Conservation (phyloP, 1,140 invertebrate genomes). For the Zaprionus davidi region DNA sequence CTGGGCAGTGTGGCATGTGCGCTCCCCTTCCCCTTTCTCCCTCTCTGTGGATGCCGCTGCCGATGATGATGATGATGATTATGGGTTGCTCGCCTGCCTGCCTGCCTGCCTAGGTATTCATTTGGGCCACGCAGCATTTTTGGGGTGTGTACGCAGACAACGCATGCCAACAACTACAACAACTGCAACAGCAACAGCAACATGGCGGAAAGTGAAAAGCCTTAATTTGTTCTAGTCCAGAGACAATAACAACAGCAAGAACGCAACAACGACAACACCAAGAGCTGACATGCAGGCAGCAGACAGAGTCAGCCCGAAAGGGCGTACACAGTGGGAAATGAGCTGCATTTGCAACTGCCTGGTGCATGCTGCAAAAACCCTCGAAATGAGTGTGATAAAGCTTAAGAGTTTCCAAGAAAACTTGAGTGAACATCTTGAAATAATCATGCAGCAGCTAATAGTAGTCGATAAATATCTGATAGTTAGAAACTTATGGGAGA, state of each 20-base stretch:
- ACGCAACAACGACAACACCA: conserved; percentile 1
- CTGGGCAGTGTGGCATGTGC: conserved; percentile 30
- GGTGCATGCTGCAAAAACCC: not conserved
- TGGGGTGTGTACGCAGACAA: conserved; percentile 41
- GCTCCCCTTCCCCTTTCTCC: not conserved
- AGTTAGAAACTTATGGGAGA: too few relatives aligned
- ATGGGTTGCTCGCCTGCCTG: conserved; percentile 59
- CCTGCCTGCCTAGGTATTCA: conserved; percentile 67
- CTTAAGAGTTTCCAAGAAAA: not conserved
- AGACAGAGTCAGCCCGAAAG: not conserved
- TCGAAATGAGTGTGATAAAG: conserved; percentile 7
- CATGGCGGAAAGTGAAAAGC: conserved; percentile 71
- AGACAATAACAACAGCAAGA: conserved; percentile 26
- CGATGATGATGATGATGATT: conserved; percentile 73
- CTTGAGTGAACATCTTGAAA: not conserved
- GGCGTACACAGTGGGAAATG: conserved; percentile 5
- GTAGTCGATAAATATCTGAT: not conserved
- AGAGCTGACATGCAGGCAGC: not conserved
- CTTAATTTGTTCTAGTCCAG: conserved; percentile 67
- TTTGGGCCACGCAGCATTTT: conserved; percentile 65
- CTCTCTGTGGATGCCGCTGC: conserved; percentile 1
- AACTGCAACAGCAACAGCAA: conserved; percentile 14
- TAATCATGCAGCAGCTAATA: not conserved
- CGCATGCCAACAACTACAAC: conserved; percentile 24
- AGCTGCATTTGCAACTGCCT: not conserved